A percentile compares a stretch with the other conserved stretches of the same genome.
Conservation (phyloP, 2,797 vertebrate species). For the Gymnocypris eckloni region DNA sequence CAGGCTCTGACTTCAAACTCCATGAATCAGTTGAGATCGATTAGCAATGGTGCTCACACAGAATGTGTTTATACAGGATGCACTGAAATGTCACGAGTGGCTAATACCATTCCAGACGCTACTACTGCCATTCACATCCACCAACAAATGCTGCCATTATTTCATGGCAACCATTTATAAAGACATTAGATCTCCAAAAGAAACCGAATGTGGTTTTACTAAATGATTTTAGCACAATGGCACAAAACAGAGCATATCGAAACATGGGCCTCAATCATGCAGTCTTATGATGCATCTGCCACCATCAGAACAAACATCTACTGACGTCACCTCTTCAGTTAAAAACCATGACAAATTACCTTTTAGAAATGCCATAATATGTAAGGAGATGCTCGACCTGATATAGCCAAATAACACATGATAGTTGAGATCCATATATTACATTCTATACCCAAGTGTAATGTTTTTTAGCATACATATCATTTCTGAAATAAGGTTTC, state of each 20-base stretch:
- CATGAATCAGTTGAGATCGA: neutral
- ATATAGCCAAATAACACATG: neutral
- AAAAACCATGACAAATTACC: neutral
- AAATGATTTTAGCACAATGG: neutral
- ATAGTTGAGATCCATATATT: neutral
- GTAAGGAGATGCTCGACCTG: neutral
- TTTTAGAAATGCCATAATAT: neutral
- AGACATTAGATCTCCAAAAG: neutral
- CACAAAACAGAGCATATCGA: neutral
- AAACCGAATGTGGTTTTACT: neutral
- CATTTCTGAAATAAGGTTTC: neutral
- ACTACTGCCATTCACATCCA: neutral
- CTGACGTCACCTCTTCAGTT: neutral
- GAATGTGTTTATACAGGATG: neutral
- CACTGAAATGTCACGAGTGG: conserved; percentile 30
- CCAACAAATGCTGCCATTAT: conserved; percentile 10
- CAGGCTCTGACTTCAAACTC: neutral
- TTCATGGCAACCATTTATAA: neutral
- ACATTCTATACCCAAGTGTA: neutral
- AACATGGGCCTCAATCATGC: neutral
- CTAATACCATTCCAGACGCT: conserved; percentile 1
- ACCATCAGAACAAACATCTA: conserved; percentile 7
- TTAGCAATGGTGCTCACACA: neutral
- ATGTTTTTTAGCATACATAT: neutral
- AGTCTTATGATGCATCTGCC: conserved; percentile 1